Evolutionary conservation across 1,140 invertebrate species (phyloP).

Genomic region (Drosophila yakuba): DNA sequence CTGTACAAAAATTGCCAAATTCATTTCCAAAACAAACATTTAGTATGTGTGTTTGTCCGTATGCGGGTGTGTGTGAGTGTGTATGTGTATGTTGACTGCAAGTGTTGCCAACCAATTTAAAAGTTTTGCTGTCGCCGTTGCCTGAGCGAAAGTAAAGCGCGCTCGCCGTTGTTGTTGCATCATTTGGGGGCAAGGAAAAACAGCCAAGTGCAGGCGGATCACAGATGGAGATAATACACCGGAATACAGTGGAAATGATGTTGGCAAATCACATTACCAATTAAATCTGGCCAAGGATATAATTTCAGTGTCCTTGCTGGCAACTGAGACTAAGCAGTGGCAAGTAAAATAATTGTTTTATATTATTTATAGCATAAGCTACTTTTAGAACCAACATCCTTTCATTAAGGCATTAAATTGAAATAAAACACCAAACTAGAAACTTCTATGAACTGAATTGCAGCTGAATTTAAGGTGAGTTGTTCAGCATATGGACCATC

Average conservation of each 20-base stretch:
- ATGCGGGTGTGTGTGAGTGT: slow-evolving; percentile 15
- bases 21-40: slow-evolving; percentile 84
- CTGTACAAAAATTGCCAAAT: slow-evolving; percentile 75
- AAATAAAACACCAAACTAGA: no score
- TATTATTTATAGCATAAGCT: no score
- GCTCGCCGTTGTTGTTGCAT: slow-evolving; percentile 57
- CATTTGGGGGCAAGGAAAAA: slow-evolving; percentile 69
- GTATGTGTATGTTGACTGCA: slow-evolving; percentile 38
- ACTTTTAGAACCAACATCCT: no score
- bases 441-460: background rate
- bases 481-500: background rate
- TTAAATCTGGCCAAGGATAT: no score
- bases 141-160: slow-evolving; percentile 72
- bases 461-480: background rate
- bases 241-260: slow-evolving; percentile 37
- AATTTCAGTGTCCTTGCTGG: no score
- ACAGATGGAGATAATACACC: slow-evolving; percentile 37
- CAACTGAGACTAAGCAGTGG: no score
- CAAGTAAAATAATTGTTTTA: no score
- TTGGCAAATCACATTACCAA: no score
- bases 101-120: slow-evolving; percentile 84
- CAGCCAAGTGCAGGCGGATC: slow-evolving; percentile 55
- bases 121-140: slow-evolving; percentile 75
- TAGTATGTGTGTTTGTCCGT: slow-evolving; percentile 37
- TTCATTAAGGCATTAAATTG: no score